Evolutionary conservation across 1,140 invertebrate species (phyloP).

Genomic region (Bombus cullumanus): DNA sequence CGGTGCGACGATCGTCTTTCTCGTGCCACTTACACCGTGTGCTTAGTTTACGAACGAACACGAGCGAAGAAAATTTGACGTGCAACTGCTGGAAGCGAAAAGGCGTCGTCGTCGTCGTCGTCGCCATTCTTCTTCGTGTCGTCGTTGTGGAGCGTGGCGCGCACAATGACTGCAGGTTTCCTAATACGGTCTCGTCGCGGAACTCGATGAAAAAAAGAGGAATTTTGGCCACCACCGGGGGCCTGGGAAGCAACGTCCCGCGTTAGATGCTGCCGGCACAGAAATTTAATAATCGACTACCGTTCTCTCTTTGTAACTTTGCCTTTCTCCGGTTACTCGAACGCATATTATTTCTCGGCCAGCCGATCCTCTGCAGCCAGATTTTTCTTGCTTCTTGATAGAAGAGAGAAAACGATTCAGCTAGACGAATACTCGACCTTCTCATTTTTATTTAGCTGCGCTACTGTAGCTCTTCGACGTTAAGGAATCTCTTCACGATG

Average conservation of each 20-base stretch:
- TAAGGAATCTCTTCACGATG: rapidly evolving
- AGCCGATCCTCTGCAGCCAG: too few relatives aligned
- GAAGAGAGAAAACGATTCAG: too few relatives aligned
- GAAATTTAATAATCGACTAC: constrained; percentile 54
- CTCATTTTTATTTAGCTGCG: rapidly evolving
- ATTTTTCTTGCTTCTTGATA: too few relatives aligned
- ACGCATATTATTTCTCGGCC: too few relatives aligned
- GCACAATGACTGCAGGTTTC: constrained; percentile 79
- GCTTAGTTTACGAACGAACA: too few relatives aligned
- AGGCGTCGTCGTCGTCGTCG: constrained; percentile 33
- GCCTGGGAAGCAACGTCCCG: constrained; percentile 48
- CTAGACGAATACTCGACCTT: too few relatives aligned
- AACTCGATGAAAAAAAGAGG: constrained; percentile 67
- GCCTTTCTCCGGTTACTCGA: too few relatives aligned
- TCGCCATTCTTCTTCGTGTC: constrained; percentile 36
- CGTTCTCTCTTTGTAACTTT: background rate
- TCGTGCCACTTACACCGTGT: too few relatives aligned
- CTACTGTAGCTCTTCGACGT: too few relatives aligned
- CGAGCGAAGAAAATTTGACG: background rate
- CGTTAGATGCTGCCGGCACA: constrained; percentile 31
- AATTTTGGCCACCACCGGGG: constrained; percentile 67
- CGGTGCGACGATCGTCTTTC: background rate
- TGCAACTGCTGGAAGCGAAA: background rate
- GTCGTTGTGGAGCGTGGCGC: constrained; percentile 51
- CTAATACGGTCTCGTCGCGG: constrained; percentile 74